These are phyloP conservation scores for Amphiprion ocellaris DNA, from an alignment of 2,113 vertebrate genomes.

Conservation along the genomic window DNA sequence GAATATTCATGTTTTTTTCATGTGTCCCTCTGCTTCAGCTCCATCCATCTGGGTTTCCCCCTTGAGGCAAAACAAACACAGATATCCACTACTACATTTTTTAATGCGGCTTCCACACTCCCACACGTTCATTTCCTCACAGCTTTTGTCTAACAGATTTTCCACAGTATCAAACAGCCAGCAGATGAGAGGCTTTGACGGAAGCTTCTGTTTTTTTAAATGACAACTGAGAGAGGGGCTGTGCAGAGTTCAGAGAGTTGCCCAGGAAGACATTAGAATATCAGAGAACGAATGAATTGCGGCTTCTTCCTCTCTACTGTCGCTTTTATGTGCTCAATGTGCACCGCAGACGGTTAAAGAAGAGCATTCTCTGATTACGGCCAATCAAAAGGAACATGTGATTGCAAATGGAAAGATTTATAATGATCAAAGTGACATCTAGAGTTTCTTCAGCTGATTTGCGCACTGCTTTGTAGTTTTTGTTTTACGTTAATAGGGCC, in stretches of 20 bases:
- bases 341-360: conserved; percentile 7
- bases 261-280: conserved; percentile 71
- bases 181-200: conserved; percentile 37
- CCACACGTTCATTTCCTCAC: conserved; percentile 23
- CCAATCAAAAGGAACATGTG: conserved; percentile 31
- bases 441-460: background rate
- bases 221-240: conserved; percentile 1
- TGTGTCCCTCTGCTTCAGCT: conserved; percentile 2
- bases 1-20: conserved; percentile 41
- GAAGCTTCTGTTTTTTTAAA: conserved; percentile 14
- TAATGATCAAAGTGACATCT: conserved; percentile 50
- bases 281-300: conserved; percentile 57
- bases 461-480: background rate
- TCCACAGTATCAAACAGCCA: conserved; percentile 52
- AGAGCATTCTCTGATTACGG: conserved; percentile 16
- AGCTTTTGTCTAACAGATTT: conserved; percentile 49
- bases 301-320: conserved; percentile 12
- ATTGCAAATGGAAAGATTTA: conserved; percentile 24
- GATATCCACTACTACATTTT: conserved; percentile 11
- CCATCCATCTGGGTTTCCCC: conserved; percentile 32
- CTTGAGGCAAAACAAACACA: conserved; percentile 9
- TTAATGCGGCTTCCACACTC: background rate
- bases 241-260: conserved; percentile 54
- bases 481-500: background rate
- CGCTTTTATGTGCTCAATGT: conserved; percentile 68